These are phyloP conservation scores for Callyntrura guangdongensis DNA, from an alignment of 2,888 invertebrate genomes.

Conservation along the genomic window DNA sequence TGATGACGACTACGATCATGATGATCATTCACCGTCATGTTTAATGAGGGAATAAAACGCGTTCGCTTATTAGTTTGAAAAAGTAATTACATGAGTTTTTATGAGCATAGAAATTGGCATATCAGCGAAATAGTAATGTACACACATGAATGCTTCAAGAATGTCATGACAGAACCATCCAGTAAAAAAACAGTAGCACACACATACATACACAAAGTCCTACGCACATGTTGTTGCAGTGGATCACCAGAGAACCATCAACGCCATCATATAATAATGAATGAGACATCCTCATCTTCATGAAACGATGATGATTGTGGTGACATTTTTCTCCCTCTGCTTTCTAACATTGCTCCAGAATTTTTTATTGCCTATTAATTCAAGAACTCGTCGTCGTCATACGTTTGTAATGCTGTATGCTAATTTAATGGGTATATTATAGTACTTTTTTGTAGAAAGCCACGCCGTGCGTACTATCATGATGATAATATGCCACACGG, in stretches of 20 bases:
- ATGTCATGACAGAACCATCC: not conserved
- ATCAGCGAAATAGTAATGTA: conserved; percentile 27
- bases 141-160: conserved; percentile 37
- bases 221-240: not conserved
- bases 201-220: not conserved
- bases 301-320: not conserved
- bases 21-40: conserved; percentile 53
- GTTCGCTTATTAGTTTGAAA: conserved; percentile 77
- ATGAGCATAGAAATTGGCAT: conserved; percentile 72
- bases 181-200: conserved; percentile 34
- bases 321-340: conserved; percentile 40
- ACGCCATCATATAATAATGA: conserved; percentile 47
- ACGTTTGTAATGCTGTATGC: conserved; percentile 71
- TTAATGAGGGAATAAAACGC: conserved; percentile 71
- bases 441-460: conserved; percentile 47
- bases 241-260: conserved; percentile 50
- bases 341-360: conserved; percentile 73
- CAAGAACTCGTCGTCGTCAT: conserved; percentile 77
- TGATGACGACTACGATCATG: not conserved
- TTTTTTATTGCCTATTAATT: conserved; percentile 80
- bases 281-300: conserved; percentile 6
- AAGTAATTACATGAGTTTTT: conserved; percentile 78
- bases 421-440: conserved; percentile 70
- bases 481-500: conserved; percentile 39
- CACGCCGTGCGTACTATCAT: not conserved